Evolutionary conservation across 2,797 vertebrate species (phyloP).

Genomic region (Aldrovandia affinis): DNA sequence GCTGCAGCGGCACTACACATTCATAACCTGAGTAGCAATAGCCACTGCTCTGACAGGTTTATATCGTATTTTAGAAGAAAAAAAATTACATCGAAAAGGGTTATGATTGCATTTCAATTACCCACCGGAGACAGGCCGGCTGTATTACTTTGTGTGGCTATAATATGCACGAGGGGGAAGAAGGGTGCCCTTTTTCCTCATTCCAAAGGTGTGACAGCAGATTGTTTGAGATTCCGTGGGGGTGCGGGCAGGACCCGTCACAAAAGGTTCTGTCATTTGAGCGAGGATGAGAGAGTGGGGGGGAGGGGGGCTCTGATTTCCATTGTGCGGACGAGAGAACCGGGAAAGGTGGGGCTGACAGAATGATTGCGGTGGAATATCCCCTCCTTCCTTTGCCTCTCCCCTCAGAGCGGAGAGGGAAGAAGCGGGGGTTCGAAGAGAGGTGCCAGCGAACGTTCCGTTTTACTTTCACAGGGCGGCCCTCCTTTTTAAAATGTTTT

Average conservation of each 20-base stretch:
- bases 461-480: neutral
- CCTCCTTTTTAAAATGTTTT: neutral
- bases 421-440: too few relatives aligned
- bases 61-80: neutral
- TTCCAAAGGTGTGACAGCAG: neutral
- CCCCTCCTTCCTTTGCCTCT: neutral
- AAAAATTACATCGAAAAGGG: conserved; percentile 1
- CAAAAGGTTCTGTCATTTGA: neutral
- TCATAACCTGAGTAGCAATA: conserved; percentile 7
- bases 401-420: too few relatives aligned
- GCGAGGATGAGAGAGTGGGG: neutral
- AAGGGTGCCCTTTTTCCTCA: neutral
- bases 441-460: neutral
- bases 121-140: neutral
- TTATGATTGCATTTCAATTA: conserved; percentile 13
- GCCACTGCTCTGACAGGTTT: neutral
- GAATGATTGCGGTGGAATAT: neutral
- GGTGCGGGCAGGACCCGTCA: neutral
- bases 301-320: neutral
- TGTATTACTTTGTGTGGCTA: neutral
- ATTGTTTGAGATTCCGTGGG: neutral
- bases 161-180: neutral
- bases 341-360: neutral
- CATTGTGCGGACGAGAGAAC: neutral
- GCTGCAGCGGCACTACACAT: conserved; percentile 26